These are phyloP conservation scores for Synanceia verrucosa DNA, from an alignment of 2,797 vertebrate species.

Conservation along the genomic window DNA sequence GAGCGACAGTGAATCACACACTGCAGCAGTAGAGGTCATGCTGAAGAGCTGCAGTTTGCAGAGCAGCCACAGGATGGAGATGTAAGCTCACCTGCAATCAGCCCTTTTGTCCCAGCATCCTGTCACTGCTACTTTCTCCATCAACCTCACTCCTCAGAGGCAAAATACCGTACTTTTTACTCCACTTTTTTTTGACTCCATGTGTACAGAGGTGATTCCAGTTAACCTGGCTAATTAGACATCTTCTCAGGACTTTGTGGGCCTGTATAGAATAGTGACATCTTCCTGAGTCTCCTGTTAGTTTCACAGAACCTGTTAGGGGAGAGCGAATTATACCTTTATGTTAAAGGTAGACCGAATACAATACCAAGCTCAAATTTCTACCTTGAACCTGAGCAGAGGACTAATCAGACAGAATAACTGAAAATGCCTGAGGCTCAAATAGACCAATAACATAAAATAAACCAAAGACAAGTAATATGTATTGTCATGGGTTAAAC, in stretches of 20 bases:
- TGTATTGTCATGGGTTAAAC: neutral
- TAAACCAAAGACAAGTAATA: too few relatives aligned
- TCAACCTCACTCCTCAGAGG: neutral
- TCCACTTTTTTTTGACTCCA: too few relatives aligned
- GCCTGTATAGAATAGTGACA: neutral
- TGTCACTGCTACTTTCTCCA: neutral
- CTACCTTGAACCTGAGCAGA: neutral
- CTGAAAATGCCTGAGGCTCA: neutral
- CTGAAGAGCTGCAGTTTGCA: constrained; percentile 17
- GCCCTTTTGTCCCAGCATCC: neutral
- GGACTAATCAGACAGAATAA: neutral
- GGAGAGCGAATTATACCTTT: neutral
- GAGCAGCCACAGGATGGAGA: constrained; percentile 42
- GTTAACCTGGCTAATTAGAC: neutral
- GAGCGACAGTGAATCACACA: constrained; percentile 28
- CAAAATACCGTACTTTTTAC: neutral
- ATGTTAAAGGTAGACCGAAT: neutral
- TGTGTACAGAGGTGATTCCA: neutral
- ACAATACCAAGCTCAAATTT: too few relatives aligned
- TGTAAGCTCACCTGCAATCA: constrained; percentile 8
- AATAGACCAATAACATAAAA: too few relatives aligned
- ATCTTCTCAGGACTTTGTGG: neutral
- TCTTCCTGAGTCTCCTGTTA: neutral
- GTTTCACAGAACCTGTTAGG: neutral
- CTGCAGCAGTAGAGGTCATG: constrained; percentile 52